phyloP scores from a whole-genome alignment of 2,113 vertebrate genomes.

The Uropsilus gracilis region DNA sequence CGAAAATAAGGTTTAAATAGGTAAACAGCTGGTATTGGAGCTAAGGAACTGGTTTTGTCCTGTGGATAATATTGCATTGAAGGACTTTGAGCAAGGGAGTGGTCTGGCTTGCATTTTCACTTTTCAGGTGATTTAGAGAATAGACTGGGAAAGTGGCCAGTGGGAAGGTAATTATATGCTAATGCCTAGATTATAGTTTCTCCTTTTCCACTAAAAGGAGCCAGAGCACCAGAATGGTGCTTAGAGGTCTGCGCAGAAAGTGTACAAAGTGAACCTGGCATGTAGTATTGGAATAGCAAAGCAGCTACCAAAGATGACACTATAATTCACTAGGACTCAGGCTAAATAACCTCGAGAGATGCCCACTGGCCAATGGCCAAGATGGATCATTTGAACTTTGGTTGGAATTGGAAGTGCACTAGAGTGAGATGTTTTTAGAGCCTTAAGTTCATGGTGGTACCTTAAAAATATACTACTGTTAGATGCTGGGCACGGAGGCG shows the following conservation, averaged over 20 bases:
- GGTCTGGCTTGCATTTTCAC: background rate
- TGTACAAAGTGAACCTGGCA: background rate
- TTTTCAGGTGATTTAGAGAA: background rate
- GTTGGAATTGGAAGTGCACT: background rate
- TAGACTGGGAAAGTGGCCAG: background rate
- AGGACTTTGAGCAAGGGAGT: background rate
- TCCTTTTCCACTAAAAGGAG: background rate
- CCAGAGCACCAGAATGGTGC: background rate
- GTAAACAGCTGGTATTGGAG: too few relatives aligned
- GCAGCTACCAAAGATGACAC: background rate
- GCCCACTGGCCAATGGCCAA: background rate
- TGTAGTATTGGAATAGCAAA: background rate
- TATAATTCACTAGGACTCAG: background rate
- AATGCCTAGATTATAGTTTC: background rate
- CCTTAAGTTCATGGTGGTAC: background rate
- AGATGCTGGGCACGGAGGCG: too few relatives aligned
- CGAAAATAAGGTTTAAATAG: background rate
- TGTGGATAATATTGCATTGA: background rate
- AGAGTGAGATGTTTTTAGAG: background rate
- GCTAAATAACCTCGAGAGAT: background rate
- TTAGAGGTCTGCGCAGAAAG: background rate
- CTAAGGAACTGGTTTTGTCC: background rate
- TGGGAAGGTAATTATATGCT: background rate
- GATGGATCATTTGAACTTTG: background rate
- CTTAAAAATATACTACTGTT: background rate